Evolutionary conservation across 2,797 vertebrate genomes (phyloP), one percentile per base, ranked within the genome.

Genomic region (Pseudotriccus pelzelni): DNA sequence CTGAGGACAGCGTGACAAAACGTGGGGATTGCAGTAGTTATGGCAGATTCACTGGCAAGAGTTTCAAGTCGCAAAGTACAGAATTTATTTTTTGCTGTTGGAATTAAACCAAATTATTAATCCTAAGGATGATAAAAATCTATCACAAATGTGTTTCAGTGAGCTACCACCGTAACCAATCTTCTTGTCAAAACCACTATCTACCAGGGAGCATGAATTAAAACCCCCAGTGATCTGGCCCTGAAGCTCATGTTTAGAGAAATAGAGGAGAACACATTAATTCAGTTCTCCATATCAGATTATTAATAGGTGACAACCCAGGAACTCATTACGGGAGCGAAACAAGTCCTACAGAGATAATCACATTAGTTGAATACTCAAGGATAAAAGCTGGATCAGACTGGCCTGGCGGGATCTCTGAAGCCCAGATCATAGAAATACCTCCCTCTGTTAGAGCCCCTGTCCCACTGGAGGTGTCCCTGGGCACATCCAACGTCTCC

Each of bases 281-380:
- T 86, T 69, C 91, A 55, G 39, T 52, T 79, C 94, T 84, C 63
- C 69, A 3, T 47, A 90, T 91, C 90, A 90, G 67, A 83, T 89
- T 77, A 92, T 88, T 87, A 75, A 91, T 58, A 93, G 84, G 91
- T 87, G 79, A 96, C 89, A 87, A 93, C 93, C 37, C 76, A 91
- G 74, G 77, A 90, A 78, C 86, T 96, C 93, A 75, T 82, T 86
- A 84, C 1, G 46, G 88, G 82, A 89, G 39, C 55, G 67, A 92
- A 89, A 72, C 83, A 80, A 93, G 94, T 43, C 89, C 89, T 77
- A 74, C 72, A 44, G 90, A 87, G 92, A 80, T 89, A 90, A 87
- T 74, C 74, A 64, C 69, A 32, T 73, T 44, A 69, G 43, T 63
- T 59, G 93, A 86, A 84, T 63, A 72, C 50, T 8, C 50, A 56